Conservation (phyloP, 2,113 vertebrate species). For the Catharus minimus region DNA sequence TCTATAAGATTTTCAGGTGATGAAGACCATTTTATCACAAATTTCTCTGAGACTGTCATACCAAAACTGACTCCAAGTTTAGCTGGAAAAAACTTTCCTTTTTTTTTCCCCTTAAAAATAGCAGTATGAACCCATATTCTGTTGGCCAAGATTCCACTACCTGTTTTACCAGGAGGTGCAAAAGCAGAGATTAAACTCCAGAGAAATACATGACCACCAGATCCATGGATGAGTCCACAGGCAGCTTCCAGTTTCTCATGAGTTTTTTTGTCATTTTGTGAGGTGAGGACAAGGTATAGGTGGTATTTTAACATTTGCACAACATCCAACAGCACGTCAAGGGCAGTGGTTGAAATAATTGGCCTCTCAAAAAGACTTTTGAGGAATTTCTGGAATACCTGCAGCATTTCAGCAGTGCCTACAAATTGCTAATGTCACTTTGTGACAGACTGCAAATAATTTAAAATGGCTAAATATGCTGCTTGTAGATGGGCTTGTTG, state of each 20-base stretch:
- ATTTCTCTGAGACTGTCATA: not conserved
- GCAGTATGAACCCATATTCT: not conserved
- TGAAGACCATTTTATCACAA: not conserved
- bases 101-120: not conserved
- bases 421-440: constrained; percentile 40
- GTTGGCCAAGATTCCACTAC: not conserved
- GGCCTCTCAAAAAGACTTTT: not conserved
- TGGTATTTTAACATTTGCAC: not conserved
- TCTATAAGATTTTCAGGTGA: not conserved
- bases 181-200: not conserved
- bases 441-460: constrained; percentile 47
- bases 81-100: not conserved
- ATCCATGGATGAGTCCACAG: not conserved
- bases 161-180: not conserved
- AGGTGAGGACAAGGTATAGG: not conserved
- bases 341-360: not conserved
- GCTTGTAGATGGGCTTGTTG: constrained; percentile 30
- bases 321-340: not conserved
- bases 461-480: constrained; percentile 39
- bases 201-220: not conserved
- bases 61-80: not conserved
- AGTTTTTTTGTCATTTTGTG: not conserved
- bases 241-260: not conserved
- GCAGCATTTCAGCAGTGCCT: not conserved
- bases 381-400: constrained; percentile 30